Percentiles rank a stretch among this genome's conserved stretches.
These are phyloP conservation scores for Frankliniella intonsa DNA, from an alignment of 2,888 invertebrate species.

Conservation along the genomic window DNA sequence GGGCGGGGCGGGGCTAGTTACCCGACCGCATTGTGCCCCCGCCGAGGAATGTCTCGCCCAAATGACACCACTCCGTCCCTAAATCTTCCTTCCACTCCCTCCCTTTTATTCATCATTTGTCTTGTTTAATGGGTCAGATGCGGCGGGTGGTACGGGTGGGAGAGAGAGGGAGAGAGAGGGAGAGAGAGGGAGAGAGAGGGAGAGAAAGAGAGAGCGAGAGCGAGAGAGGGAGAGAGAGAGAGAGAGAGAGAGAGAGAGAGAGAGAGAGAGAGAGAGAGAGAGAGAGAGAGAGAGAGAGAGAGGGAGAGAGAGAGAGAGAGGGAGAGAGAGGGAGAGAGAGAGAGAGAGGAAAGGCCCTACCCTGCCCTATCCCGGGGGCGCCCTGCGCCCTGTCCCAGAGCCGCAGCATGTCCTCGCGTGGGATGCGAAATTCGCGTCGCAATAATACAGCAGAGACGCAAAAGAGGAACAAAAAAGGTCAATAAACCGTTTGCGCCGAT, in stretches of 20 bases:
- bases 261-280: slow-evolving; percentile 31
- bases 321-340: neutral
- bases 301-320: slow-evolving; percentile 30
- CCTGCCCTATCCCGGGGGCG: too few species aligned
- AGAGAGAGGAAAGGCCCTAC: neutral
- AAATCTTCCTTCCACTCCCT: slow-evolving; percentile 28
- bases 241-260: slow-evolving; percentile 15
- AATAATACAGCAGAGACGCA: too few species aligned
- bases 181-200: neutral
- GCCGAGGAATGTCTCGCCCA: neutral
- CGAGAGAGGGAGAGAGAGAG: too few species aligned
- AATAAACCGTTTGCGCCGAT: too few species aligned
- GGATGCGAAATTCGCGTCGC: too few species aligned
- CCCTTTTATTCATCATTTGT: slow-evolving; percentile 13
- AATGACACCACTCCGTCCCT: neutral
- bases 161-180: neutral
- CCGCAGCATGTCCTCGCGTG: too few species aligned
- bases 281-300: slow-evolving; percentile 28
- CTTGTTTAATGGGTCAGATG: slow-evolving; percentile 10
- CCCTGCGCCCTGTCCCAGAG: too few species aligned
- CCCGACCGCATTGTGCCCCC: too few species aligned
- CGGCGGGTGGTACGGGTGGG: neutral
- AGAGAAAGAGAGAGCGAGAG: neutral
- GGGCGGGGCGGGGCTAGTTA: neutral
- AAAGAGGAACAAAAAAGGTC: too few species aligned